Base-by-base conservation (phyloP, 1,140 invertebrate genomes). In the Heliconius hermathena region DNA sequence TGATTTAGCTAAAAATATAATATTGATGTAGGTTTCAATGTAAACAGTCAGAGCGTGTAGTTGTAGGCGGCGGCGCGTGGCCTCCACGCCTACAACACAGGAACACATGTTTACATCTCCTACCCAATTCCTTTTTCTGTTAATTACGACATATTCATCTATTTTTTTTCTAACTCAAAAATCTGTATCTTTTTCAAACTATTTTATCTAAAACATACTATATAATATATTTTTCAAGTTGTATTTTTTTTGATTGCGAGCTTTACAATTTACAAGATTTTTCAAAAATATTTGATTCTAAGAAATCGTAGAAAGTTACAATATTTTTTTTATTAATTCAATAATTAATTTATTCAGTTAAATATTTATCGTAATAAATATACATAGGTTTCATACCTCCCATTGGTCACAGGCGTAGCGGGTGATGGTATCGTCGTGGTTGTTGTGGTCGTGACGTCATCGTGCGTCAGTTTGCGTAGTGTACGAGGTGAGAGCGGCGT, bases 21-120 rank as follows among this genome's bases (percentile, higher is more conserved):
- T 80, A 80, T 83, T 77, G 81, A 82, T 87, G 79, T 86, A 84
- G 84, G 84, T 87, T 87, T 83, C 81, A 89, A 89, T 80, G 86
- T 93, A 90, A 93, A 93, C 89, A 92, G 73, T 81, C 78, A 78
- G 74, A 82, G 77, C 72, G 22, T 22, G 76, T 76, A 77, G 83
- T 74, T 80, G 79, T 87, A 82, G 84, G 81, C 85, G 80, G 90
- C 90, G 85, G 87, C 84, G 87, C 81, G 85, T 85, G 89, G 82
- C 87, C 90, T 91, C 85, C 84, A 85, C 91, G 86, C 89, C 91
- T 85, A 89, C 91, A 73, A 76, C 78, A 83, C 86, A 87, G 87
- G 86, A 91, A 89, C 90, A 93, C 84, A 91, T 93, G 89, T 91
- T 91, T 90, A 90, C 83, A 85, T 89, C 82, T 85, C 80, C 82